Evolutionary conservation across 2,113 vertebrate genomes (phyloP).

Genomic region (Acrocephalus arundinaceus): DNA sequence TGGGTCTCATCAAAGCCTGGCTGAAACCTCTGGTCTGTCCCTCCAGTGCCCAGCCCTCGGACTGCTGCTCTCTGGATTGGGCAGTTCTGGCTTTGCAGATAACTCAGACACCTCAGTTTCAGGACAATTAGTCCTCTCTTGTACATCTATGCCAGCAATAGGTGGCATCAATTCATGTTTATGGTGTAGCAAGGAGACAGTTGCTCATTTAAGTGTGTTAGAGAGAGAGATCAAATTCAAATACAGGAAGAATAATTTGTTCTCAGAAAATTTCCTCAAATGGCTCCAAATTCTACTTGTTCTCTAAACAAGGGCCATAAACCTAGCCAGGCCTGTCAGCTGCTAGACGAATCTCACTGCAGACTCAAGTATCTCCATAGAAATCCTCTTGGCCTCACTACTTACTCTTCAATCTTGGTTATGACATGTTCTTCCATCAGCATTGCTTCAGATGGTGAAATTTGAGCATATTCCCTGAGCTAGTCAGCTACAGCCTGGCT

Average conservation of each 20-base stretch:
- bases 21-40: neutral
- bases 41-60: neutral
- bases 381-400: neutral
- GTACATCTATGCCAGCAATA: neutral
- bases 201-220: neutral
- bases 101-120: neutral
- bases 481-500: neutral
- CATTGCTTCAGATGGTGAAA: neutral
- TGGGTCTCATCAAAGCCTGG: accelerated
- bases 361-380: neutral
- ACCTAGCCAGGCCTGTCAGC: neutral
- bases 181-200: neutral
- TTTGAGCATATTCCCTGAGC: neutral
- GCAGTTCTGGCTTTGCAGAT: neutral
- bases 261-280: neutral
- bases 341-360: neutral
- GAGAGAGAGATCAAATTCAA: neutral
- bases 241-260: neutral
- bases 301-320: neutral
- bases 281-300: neutral
- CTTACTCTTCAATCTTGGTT: neutral
- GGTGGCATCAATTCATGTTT: neutral
- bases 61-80: neutral
- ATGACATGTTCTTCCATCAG: neutral
- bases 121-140: neutral